phyloP scores from a whole-genome alignment of 2,113 vertebrate species.

The Prinia subflava region DNA sequence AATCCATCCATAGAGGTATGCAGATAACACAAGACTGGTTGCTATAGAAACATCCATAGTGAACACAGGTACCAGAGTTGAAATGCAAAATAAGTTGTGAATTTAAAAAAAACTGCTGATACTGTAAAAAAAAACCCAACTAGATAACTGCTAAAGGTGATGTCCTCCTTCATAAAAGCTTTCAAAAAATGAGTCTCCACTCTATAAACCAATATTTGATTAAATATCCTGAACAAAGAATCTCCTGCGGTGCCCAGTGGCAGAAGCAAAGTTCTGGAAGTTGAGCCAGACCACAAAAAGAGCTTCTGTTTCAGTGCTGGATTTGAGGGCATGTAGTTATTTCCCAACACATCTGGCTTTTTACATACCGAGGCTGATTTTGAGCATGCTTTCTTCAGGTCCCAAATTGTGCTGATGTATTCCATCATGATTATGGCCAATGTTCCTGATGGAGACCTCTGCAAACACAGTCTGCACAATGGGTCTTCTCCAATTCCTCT shows the following conservation, averaged over 20 bases:
- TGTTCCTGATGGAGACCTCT: not conserved
- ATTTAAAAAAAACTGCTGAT: not conserved
- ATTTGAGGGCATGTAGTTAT: not conserved
- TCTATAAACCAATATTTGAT: not conserved
- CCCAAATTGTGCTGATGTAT: not conserved
- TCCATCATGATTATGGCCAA: not conserved
- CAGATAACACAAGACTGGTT: not conserved
- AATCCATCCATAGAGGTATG: not conserved
- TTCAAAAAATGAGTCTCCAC: not conserved
- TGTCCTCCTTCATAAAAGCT: not conserved
- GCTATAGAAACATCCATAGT: not conserved
- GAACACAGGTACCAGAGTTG: not conserved
- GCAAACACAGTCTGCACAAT: not conserved
- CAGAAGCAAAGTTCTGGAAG: not conserved
- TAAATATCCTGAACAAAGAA: not conserved
- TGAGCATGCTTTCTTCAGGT: not conserved
- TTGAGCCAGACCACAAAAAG: not conserved
- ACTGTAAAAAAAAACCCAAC: not conserved
- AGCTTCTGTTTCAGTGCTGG: not conserved
- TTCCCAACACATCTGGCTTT: not conserved
- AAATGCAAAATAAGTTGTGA: conserved; percentile 12
- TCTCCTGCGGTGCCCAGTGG: not conserved
- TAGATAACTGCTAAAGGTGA: not conserved
- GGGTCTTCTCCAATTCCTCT: not conserved
- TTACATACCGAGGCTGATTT: not conserved